Evolutionary conservation across 2,797 vertebrate genomes (phyloP), one percentile per base, ranked within the genome.

Genomic region (Cryptoprocta ferox): DNA sequence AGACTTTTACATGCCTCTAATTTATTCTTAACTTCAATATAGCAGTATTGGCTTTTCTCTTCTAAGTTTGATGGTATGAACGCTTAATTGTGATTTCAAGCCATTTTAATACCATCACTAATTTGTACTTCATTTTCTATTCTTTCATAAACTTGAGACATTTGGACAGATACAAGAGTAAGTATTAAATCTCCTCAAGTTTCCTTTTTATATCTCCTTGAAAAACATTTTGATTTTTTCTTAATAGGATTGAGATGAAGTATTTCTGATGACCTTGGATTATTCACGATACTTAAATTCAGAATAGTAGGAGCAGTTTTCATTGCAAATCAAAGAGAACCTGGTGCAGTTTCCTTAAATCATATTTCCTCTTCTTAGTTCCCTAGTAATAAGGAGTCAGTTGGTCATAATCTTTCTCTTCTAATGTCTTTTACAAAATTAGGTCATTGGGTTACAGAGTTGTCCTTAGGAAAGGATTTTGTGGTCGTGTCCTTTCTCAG

Each of bases 1-100:
- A 98, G 97, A 98, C 97, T 98, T 98, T 97, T 98, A 98, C 97
- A 97, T 98, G 97, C 95, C 97, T 98, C 94, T 98, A 98, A 98
- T 98, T 98, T 98, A 98, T 98, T 98, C 98, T 98, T 97, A 98
- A 98, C 98, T 98, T 98, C 95, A 97, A 65, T 97, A 97, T 97
- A 98, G 97, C 98, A 97, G 97, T 98, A 97, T 97, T 97, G 98
- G 95, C 97, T 98, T 98, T 97, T 96, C 97, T 94, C 89, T 95
- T 91, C 86, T 95, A 89, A 98, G 95, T 98, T 98, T 95, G 96
- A 97, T 95, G 95, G 95, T 93, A 85, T 97, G 97, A 96, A 89
- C 90, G 97, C 81, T 98, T 6, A 87, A 94, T 97, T 97, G 92
- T 97, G 82, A 95, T 96, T 97, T 97, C 96, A 96, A 97, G 79